Evolutionary conservation across 2,888 invertebrate genomes (phyloP), one percentile per base, ranked within the genome.

Genomic region (Drosophila neoperkinsi): DNA sequence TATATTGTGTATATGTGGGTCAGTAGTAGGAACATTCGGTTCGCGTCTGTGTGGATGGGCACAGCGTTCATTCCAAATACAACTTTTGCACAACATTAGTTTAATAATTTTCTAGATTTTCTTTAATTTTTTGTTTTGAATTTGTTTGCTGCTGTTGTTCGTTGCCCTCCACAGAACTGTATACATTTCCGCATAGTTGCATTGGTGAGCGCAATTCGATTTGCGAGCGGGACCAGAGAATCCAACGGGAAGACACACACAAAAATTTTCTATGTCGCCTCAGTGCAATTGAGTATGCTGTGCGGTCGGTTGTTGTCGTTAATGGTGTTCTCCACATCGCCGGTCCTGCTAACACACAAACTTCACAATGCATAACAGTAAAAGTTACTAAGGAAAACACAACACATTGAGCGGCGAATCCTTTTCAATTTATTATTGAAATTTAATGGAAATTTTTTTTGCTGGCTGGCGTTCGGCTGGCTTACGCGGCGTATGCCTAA

Each of bases 221-320:
- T 56, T 51, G 55, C 53, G 70, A 72, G 68, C 75, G 68, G 13
- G n/a, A 57, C 56, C 62, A 53, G 71, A 65, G 77, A 73, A 70
- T 81, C 74, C 75, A 81, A 78, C 81, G 78, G 81, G 75, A 76
- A 73, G 74, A 77, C 56, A 63, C 60, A 66, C 43, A 55, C 50
- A 71, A 52, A 73, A 51, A 50, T 56, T 69, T 66, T 55, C 67
- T 60, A 64, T 68, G 70, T 51, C 56, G 72, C 50, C 55, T 43
- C 79, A 91, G 88, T 91, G 90, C 90, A 91, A 81, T 91, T 82
- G 84, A 84, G 82, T 82, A 90, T 90, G 91, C 90, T 87, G 82
- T 80, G 65, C 80, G 77, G 69, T 80, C 79, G 78, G 73, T 71
- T 75, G 71, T 74, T 77, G 66, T 77, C 81, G 74, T 60, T 49